Percentiles rank a stretch among this genome's conserved stretches.
Conservation (phyloP, 2,113 vertebrate species). For the Callorhinus ursinus region DNA sequence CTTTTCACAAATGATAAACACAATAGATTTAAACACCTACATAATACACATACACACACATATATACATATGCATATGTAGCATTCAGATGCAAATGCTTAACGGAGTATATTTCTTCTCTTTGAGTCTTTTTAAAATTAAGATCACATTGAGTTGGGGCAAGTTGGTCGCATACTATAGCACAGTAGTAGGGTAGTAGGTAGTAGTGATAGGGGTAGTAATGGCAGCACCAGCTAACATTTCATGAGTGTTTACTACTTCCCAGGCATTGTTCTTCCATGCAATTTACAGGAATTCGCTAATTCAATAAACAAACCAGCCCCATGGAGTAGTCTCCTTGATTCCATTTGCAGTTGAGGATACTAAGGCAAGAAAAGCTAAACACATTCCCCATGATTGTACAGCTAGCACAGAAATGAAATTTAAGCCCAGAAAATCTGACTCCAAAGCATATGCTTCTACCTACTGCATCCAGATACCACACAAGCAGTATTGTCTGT, state of each 20-base stretch:
- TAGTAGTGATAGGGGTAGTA: background rate
- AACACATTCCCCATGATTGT: background rate
- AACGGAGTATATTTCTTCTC: background rate
- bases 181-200: accelerated
- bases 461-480: background rate
- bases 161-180: background rate
- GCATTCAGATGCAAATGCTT: background rate
- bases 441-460: background rate
- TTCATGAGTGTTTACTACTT: background rate
- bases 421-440: background rate
- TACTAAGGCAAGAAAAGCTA: background rate
- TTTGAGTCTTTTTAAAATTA: background rate
- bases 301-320: background rate
- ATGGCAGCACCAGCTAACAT: background rate
- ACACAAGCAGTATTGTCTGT: background rate
- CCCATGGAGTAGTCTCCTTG: background rate
- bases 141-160: background rate
- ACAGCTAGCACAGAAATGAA: background rate
- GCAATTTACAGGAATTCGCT: background rate
- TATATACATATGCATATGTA: background rate
- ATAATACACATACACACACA: background rate
- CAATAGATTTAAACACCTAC: background rate
- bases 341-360: background rate
- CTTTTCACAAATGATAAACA: background rate
- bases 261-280: background rate